Evolutionary conservation across 2,888 invertebrate species (phyloP), one percentile per base, ranked within the genome.

Genomic region (Eupithecia dodoneata): DNA sequence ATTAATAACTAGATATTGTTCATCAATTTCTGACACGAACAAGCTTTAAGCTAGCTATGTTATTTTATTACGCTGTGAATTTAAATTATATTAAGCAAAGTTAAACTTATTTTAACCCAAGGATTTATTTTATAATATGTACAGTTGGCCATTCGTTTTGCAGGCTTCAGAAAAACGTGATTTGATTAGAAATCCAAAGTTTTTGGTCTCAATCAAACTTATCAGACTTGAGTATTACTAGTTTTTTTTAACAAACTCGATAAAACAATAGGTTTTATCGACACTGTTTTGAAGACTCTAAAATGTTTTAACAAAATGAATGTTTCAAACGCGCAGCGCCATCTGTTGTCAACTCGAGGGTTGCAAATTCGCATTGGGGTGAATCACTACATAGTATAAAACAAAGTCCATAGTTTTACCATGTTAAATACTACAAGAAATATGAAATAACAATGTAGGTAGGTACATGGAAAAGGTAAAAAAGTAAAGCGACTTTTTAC

Each of bases 291-390:
- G 55, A 59, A 59, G 52, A 52, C 52, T 52, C 4, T 13, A 15
- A 15, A 52, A 52, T 52, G 15, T 15, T 49, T 12, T 12, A 49
- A 2, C 49, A 67, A 7, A 7, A 59, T 9, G 9, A 18, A 55
- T 15, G n/a, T 12, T 65, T n/a, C 59, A 7, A 66, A 75, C 73
- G 15, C n/a, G 10, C 71, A 42, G 75, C 73, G 78, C 78, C 78
- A 78, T 78, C 78, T 78, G 42, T 63, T 41, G 59, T 18, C 71
- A 55, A 30, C 45, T 30, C 2, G 42, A 41, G 10, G 2, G 15
- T 74, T 74, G n/a, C n/a, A 15, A 45, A 45, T 5, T 47, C 49
- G 12, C 12, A 69, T 2, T 4, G 44, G 4, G 45, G 47, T 10
- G 69, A 67, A n/a, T n/a, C n/a, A n/a, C n/a, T n/a, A n/a, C n/a